Base-by-base conservation (phyloP, 1,140 invertebrate genomes). In the Steinernema feltiae region DNA sequence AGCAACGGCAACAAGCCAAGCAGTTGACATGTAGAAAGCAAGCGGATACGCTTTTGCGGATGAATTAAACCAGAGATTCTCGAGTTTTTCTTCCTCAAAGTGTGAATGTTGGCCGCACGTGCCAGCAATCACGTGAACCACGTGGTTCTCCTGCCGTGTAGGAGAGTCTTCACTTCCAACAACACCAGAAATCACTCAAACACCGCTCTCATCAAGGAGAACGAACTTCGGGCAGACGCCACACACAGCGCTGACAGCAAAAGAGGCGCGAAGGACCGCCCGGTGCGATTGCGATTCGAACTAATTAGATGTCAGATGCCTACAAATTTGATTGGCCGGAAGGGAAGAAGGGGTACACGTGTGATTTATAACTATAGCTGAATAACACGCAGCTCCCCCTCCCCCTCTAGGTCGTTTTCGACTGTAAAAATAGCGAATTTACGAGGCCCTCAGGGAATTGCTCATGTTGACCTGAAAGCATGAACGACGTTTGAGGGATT, bases 291-390 rank as follows among this genome's bases (percentile, higher is more conserved):
- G n/a, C n/a, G 41, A n/a, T n/a, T 46, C 41, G 7, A n/a, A 46
- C 53, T 63, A 63, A 63, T 63, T 63, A 27, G 53, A 63, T 63
- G 53, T 63, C 53, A 63, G 53, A 63, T 63, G 53, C 12, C 53
- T 15, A 63, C 53, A 63, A n/a, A 63, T 63, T 63, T 15, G 15
- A 63, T 15, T 21, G 53, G 53, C 7, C 53, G 15, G 53, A 63
- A 15, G 24, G 12, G 53, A 3, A 3, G 24, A 63, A 63, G 24
- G 3, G 24, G 2, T 12, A 21, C 2, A 3, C 24, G 7, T 21
- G 53, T 27, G 53, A 21, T 3, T 21, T 46, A 12, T 7, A 21
- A 27, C 24, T 63, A n/a, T n/a, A n/a, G n/a, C n/a, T n/a, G n/a
- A n/a, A n/a, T n/a, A n/a, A n/a, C n/a, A n/a, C n/a, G n/a, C n/a